Evolutionary conservation across 2,888 invertebrate genomes (phyloP).

Genomic region (Gastracanthus pulcherrimus): DNA sequence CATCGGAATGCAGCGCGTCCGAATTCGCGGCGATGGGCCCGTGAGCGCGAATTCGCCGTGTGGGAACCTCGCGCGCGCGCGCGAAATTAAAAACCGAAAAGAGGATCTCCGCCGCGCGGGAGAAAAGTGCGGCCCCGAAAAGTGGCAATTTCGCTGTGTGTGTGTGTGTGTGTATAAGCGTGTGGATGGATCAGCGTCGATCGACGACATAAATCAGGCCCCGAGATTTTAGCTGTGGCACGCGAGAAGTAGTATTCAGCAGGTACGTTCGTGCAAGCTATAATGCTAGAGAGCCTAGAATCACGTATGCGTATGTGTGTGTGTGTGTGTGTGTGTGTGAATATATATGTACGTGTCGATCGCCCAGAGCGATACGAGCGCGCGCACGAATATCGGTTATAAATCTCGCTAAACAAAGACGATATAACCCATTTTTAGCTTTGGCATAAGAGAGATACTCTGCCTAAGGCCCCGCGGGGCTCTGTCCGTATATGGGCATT

Average conservation of each 20-base stretch:
- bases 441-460: too few relatives aligned
- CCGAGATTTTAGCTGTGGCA: neutral
- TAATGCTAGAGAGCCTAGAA: too few relatives aligned
- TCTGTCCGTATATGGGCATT: too few relatives aligned
- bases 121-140: neutral
- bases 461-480: neutral
- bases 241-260: too few relatives aligned
- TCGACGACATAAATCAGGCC: conserved; percentile 38
- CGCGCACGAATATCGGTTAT: conserved; percentile 2
- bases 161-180: too few relatives aligned
- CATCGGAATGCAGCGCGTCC: conserved; percentile 75
- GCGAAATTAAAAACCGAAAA: neutral
- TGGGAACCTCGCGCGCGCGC: neutral
- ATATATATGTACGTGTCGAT: neutral
- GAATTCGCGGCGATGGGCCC: neutral
- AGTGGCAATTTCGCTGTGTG: neutral
- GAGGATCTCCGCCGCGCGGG: too few relatives aligned
- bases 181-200: too few relatives aligned
- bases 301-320: too few relatives aligned
- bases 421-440: conserved; percentile 37
- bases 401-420: conserved; percentile 44
- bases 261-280: too few relatives aligned
- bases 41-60: too few relatives aligned
- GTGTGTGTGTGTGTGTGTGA: too few relatives aligned
- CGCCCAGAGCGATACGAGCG: neutral